These are phyloP conservation scores for Drosophila subobscura DNA, from an alignment of 1,140 invertebrate genomes.

Conservation along the genomic window DNA sequence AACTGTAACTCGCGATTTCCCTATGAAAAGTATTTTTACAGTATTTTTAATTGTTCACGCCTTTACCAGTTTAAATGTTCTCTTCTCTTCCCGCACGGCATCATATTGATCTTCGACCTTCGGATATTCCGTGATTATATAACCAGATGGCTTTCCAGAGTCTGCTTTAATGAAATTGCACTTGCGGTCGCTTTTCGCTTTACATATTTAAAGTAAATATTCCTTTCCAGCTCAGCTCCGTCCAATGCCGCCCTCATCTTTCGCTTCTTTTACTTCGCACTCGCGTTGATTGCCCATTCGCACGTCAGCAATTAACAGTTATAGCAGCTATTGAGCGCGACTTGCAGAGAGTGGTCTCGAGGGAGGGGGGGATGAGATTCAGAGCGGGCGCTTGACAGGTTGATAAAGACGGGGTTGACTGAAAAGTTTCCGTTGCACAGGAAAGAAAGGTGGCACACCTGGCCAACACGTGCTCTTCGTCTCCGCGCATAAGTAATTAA, in stretches of 20 bases:
- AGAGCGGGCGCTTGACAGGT: neutral
- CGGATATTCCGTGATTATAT: constrained; percentile 21
- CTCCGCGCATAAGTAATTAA: constrained; percentile 55
- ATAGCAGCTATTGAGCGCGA: neutral
- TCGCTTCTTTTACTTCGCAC: too few species aligned
- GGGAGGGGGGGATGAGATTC: neutral
- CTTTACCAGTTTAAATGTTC: constrained; percentile 1
- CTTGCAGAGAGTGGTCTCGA: neutral
- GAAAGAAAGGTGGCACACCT: constrained; percentile 38
- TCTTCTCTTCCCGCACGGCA: neutral
- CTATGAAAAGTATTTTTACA: too few species aligned
- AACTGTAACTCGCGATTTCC: too few species aligned
- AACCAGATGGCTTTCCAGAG: constrained; percentile 23
- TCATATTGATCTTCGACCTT: constrained; percentile 32
- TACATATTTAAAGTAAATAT: constrained; percentile 24
- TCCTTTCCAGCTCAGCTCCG: constrained; percentile 20
- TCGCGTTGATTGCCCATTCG: constrained; percentile 23
- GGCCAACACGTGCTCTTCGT: constrained; percentile 9
- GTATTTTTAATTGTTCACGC: too few species aligned
- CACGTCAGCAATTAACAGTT: constrained; percentile 60
- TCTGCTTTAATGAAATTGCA: constrained; percentile 49
- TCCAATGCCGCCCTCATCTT: too few species aligned
- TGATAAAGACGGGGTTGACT: constrained; percentile 23
- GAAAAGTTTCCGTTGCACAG: constrained; percentile 38
- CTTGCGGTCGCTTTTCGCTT: constrained; percentile 42